These are phyloP conservation scores for Micoletzkya japonica DNA, from an alignment of 2,888 invertebrate genomes.

Conservation along the genomic window DNA sequence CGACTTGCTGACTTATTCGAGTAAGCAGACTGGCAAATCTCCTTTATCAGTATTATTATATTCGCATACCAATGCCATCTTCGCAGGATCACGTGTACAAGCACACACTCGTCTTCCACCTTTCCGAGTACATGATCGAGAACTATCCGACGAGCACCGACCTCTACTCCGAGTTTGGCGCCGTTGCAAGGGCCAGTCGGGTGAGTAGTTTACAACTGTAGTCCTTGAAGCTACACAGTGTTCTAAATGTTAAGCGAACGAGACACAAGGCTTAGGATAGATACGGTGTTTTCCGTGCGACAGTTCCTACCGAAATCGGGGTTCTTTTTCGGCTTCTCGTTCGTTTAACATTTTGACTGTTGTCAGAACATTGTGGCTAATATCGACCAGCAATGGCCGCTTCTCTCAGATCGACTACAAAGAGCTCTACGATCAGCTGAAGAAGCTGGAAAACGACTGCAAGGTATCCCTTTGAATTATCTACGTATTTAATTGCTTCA, in stretches of 20 bases:
- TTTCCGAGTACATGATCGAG: slow-evolving; percentile 95
- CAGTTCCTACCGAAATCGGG: no score
- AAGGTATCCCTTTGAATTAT: slow-evolving; percentile 69
- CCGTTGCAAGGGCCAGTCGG: slow-evolving; percentile 70
- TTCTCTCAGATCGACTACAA: slow-evolving; percentile 83
- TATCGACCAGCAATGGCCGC: no score
- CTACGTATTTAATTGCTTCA: neutral
- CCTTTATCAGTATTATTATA: no score
- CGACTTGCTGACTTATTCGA: no score
- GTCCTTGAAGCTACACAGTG: neutral
- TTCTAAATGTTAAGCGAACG: neutral
- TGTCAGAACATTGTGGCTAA: no score
- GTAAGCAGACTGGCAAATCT: no score
- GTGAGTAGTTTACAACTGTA: slow-evolving; percentile 68
- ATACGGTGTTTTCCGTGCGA: no score
- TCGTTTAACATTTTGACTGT: no score
- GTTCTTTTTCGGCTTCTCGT: no score
- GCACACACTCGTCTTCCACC: slow-evolving; percentile 92
- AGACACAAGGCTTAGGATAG: no score
- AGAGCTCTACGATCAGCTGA: slow-evolving; percentile 81
- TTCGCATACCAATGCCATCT: no score
- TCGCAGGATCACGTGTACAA: slow-evolving; percentile 78
- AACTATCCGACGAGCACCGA: slow-evolving; percentile 92
- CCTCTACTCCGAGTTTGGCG: slow-evolving; percentile 82
- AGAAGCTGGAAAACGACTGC: slow-evolving; percentile 89